Percentiles rank a stretch among this genome's conserved stretches.
Conservation (phyloP, 2,113 vertebrate species). For the Conger conger region DNA sequence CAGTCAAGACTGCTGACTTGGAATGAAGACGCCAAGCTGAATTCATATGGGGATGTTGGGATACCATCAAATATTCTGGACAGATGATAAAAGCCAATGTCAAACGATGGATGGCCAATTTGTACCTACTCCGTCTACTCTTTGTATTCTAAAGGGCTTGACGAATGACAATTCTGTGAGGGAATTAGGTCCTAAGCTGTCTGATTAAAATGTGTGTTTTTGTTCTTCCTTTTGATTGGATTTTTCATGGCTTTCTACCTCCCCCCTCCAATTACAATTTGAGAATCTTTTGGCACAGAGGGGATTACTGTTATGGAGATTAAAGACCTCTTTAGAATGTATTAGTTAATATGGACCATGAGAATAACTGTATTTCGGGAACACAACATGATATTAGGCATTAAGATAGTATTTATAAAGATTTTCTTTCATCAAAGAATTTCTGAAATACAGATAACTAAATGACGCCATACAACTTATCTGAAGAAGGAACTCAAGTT, state of each 20-base stretch:
- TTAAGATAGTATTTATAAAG: neutral
- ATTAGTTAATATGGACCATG: constrained; percentile 21
- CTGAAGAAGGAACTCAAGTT: neutral
- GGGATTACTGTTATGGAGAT: constrained; percentile 21
- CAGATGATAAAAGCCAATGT: neutral
- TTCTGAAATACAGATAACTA: neutral
- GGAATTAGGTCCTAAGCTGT: constrained; percentile 23
- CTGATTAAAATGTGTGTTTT: constrained; percentile 28
- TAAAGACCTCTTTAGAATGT: constrained; percentile 29
- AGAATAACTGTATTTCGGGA: constrained; percentile 1
- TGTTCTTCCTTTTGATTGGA: constrained; percentile 30
- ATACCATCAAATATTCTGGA: neutral
- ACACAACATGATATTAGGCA: neutral
- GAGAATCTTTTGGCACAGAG: constrained; percentile 17
- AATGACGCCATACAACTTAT: neutral
- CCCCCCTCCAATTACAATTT: constrained; percentile 17
- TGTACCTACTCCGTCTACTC: neutral
- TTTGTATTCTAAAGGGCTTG: constrained; percentile 19
- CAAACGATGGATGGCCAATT: neutral
- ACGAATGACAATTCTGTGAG: constrained; percentile 17
- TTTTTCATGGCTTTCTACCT: constrained; percentile 20
- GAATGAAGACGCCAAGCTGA: neutral
- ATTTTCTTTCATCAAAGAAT: neutral
- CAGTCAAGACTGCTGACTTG: neutral
- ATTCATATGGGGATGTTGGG: neutral